Base-by-base conservation (phyloP, 1,140 invertebrate genomes). In the Adoxophyes honmai region DNA sequence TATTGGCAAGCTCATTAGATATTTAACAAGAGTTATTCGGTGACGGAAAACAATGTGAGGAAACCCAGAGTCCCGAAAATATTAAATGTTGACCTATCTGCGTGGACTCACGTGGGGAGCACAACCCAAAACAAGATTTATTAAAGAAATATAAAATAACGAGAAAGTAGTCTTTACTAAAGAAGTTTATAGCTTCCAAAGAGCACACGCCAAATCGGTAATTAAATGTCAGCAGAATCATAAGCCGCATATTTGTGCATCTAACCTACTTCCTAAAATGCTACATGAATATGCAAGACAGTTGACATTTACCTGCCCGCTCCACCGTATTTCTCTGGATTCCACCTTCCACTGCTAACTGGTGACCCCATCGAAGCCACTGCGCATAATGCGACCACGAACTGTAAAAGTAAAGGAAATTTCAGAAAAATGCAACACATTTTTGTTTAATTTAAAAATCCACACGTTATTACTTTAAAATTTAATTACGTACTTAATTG, bases 311-410 rank as follows among this genome's bases (percentile, higher is more conserved):
- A 85, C 86, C 86, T 88, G 71, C 86, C 86, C 68, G 39, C 42
- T 37, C 80, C 72, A 54, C 86, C 86, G 69, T 77, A 86, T 72
- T 77, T 79, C 64, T 83, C 78, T 34, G 86, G 83, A 73, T 83
- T 65, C 86, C 86, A 88, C 65, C 59, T 73, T 57, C 86, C 86
- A 13, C 62, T 64, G 9, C 78, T 82, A 10, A 15, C 38, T 14
- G 44, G 37, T 55, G 68, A 64, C 21, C 66, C 70, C 51, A 66
- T 62, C n/a, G 66, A 77, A 42, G 72, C 77, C 13, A 76, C 72
- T n/a, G 77, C 68, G 77, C 78, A 78, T 51, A 83, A 21, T 34
- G 74, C 75, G 51, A 86, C 44, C 34, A 78, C 55, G 48, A 70
- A 83, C 81, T 88, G 80, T 5, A 44, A 59, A 59, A 7, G 34